Evolutionary conservation across 2,888 invertebrate genomes (phyloP).

Genomic region (Clivina fossor): DNA sequence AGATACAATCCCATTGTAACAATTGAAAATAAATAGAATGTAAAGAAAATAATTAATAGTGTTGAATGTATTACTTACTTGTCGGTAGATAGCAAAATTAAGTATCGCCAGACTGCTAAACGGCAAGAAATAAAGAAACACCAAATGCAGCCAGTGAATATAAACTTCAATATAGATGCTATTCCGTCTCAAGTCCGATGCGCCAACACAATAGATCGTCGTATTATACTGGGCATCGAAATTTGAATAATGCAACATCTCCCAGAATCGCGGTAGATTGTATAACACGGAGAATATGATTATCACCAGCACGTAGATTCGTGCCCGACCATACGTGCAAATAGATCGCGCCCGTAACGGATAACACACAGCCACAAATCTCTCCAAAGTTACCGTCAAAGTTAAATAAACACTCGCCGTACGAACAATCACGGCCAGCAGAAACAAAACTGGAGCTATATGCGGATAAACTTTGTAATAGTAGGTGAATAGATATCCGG

Average conservation of each 20-base stretch:
- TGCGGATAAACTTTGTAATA: slow-evolving; percentile 79
- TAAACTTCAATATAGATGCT: slow-evolving; percentile 80
- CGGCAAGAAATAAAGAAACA: slow-evolving; percentile 92
- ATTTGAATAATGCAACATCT: slow-evolving; percentile 56
- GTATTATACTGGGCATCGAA: slow-evolving; percentile 57
- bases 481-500: slow-evolving; percentile 74
- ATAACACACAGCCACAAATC: slow-evolving; percentile 92
- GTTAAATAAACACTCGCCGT: slow-evolving; percentile 93
- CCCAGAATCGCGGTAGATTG: slow-evolving; percentile 82
- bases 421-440: slow-evolving; percentile 84
- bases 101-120: slow-evolving; percentile 85
- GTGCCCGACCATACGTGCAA: slow-evolving; percentile 86
- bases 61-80: too few relatives aligned
- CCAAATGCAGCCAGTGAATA: slow-evolving; percentile 91
- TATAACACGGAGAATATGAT: slow-evolving; percentile 79
- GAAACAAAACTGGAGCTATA: slow-evolving; percentile 78
- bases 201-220: slow-evolving; percentile 69
- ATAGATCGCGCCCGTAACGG: slow-evolving; percentile 85
- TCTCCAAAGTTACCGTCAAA: slow-evolving; percentile 85
- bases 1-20: too few relatives aligned
- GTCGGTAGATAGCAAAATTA: slow-evolving; percentile 87
- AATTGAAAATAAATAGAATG: too few relatives aligned
- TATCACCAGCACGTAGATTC: slow-evolving; percentile 81
- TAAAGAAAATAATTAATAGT: too few relatives aligned
- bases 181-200: slow-evolving; percentile 70